phyloP scores from a whole-genome alignment of 2,113 vertebrate genomes.

The Garra rufa region DNA sequence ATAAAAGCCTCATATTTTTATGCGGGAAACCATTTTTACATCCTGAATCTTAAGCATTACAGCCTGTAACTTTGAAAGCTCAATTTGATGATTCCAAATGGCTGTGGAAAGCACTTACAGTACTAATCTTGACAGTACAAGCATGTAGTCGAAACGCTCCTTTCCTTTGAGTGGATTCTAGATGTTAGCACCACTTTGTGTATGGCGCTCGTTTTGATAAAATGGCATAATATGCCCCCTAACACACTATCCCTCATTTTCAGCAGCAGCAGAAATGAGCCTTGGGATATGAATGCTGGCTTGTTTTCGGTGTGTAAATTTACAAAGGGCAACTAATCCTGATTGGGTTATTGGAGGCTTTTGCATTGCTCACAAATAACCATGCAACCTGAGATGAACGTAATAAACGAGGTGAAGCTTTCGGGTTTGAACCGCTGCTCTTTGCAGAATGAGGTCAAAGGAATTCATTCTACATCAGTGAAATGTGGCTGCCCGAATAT shows the following conservation, averaged over 20 bases:
- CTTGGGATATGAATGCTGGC: constrained; percentile 4
- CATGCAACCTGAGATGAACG: constrained; percentile 14
- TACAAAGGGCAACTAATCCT: constrained; percentile 36
- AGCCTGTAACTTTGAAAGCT: neutral
- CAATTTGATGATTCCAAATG: neutral
- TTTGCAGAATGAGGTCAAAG: constrained; percentile 37
- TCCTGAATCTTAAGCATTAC: neutral
- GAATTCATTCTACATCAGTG: constrained; percentile 15
- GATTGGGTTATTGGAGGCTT: constrained; percentile 8
- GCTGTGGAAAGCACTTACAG: neutral
- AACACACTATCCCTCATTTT: neutral
- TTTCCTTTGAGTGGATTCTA: neutral
- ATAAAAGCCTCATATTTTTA: neutral
- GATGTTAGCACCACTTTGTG: constrained; percentile 1
- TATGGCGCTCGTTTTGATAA: constrained; percentile 5
- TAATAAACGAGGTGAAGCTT: constrained; percentile 32
- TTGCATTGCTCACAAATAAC: constrained; percentile 13
- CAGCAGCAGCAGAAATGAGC: neutral
- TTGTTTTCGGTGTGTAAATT: constrained; percentile 23
- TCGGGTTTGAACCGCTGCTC: constrained; percentile 17
- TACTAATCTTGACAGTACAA: neutral
- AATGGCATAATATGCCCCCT: constrained; percentile 7
- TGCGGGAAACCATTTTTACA: neutral
- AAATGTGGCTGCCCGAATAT: neutral
- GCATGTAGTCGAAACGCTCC: neutral